These are phyloP conservation scores for Conistra vaccinii DNA, from an alignment of 2,888 invertebrate species.

Conservation along the genomic window DNA sequence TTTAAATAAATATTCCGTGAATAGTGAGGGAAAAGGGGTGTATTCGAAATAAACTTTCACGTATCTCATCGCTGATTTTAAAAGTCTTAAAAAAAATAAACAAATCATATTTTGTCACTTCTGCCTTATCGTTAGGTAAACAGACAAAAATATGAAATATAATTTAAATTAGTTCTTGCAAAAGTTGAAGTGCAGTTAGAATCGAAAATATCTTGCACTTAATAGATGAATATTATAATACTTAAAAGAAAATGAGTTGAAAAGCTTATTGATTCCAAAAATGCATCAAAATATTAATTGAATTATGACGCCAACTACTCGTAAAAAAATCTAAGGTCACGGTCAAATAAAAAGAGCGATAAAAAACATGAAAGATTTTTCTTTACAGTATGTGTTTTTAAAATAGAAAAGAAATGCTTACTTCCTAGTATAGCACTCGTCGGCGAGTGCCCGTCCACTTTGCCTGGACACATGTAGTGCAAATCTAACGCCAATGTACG, in stretches of 20 bases:
- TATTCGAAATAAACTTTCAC: neutral
- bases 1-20: neutral
- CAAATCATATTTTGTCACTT: neutral
- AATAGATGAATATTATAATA: too few species aligned
- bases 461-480: slow-evolving; percentile 88
- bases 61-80: slow-evolving; percentile 7
- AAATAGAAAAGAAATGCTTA: slow-evolving; percentile 70
- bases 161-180: neutral
- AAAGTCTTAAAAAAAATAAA: neutral
- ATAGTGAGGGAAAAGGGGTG: slow-evolving; percentile 9
- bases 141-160: neutral
- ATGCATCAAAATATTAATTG: neutral
- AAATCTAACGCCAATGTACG: slow-evolving; percentile 87
- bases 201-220: neutral
- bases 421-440: slow-evolving; percentile 89
- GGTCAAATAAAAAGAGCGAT: slow-evolving; percentile 7
- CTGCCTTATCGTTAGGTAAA: neutral
- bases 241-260: neutral
- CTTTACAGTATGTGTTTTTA: neutral
- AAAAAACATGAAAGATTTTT: slow-evolving; percentile 7
- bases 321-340: neutral
- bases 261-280: neutral
- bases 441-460: slow-evolving; percentile 85
- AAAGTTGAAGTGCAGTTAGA: neutral
- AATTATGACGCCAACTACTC: neutral